Evolutionary conservation across 1,140 invertebrate species (phyloP), one percentile per base, ranked within the genome.

Genomic region (Drosophila nigromelanica): DNA sequence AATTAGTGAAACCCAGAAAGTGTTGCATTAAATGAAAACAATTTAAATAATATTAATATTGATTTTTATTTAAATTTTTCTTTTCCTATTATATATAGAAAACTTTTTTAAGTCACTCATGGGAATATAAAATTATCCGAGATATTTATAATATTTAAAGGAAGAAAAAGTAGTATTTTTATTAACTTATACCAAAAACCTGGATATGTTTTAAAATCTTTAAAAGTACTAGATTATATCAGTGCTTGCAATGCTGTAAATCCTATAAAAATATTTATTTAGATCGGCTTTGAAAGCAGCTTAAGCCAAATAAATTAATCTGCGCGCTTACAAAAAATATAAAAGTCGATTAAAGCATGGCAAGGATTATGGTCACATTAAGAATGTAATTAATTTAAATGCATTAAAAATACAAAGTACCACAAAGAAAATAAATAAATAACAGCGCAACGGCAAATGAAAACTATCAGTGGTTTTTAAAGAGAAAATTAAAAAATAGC

Each of bases 311-410:
- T 62, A 58, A 63, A 69, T 59, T 82, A 66, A 59, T 50, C 61
- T 43, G 68, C 35, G 52, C 45, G 27, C 43, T 62, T 43, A 79
- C 58, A 80, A 87, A 78, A 78, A 51, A 67, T 48, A 69, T 56
- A 64, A 77, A 79, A 79, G 66, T 73, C 63, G 78, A 75, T 83
- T 83, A 85, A 76, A 62, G 54, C 50, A 70, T 67, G 61, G 51
- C 73, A 45, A 58, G 74, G 63, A 82, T 82, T 83, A 82, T 67
- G 63, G 68, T 33, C 72, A 62, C 50, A 79, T 86, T 86, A 89
- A 86, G 78, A 89, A 76, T 82, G 79, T 87, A 82, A 87, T 82
- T 86, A 78, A 89, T 89, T 82, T 70, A 64, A 73, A 77, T 75
- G 72, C 63, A 71, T 78, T 69, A 72, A 66, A 74, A 75, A 81